phyloP scores from a whole-genome alignment of 2,888 invertebrate species.

The Eupithecia subumbrata region DNA sequence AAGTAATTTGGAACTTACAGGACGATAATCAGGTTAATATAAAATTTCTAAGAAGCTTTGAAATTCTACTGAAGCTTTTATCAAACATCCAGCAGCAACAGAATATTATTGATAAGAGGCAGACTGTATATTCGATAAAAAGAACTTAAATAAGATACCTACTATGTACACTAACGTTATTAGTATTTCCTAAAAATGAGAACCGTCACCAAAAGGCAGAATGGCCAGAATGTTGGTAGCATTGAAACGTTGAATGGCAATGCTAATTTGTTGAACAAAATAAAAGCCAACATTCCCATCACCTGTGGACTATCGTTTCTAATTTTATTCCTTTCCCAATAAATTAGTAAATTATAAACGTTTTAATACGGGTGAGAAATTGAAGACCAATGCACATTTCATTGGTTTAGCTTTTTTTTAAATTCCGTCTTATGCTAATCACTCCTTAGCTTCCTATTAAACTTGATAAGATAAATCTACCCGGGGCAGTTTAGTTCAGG shows the following conservation, averaged over 20 bases:
- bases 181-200: neutral
- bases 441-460: slow-evolving; percentile 25
- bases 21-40: no score
- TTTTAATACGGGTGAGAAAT: slow-evolving; percentile 11
- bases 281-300: neutral
- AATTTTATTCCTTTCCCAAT: neutral
- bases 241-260: neutral
- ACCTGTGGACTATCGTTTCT: neutral
- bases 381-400: neutral
- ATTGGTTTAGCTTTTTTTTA: neutral
- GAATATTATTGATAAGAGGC: neutral
- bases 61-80: neutral
- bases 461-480: slow-evolving; percentile 35
- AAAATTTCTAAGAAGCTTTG: neutral
- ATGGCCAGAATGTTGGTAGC: neutral
- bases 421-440: slow-evolving; percentile 14
- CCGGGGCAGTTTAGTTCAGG: slow-evolving; percentile 25
- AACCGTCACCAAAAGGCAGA: neutral
- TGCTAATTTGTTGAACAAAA: neutral
- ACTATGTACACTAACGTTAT: neutral
- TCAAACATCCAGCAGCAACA: neutral
- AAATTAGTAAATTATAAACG: neutral
- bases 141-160: neutral
- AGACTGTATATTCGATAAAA: neutral
- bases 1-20: no score